These are phyloP conservation scores for Serinus canaria DNA, from an alignment of 2,113 vertebrate species.

Conservation along the genomic window DNA sequence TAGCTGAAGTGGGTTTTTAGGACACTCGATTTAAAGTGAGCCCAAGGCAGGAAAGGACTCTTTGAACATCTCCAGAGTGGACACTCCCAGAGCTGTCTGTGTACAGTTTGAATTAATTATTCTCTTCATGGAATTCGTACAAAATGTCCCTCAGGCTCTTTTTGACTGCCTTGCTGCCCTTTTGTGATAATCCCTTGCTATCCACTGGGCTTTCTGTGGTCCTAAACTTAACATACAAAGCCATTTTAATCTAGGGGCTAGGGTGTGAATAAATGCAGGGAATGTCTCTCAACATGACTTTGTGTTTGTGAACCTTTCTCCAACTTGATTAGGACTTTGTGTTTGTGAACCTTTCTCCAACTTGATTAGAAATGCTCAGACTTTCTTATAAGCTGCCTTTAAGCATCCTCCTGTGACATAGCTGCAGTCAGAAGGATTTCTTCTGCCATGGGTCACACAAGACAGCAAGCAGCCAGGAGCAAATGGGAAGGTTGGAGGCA, in stretches of 20 bases:
- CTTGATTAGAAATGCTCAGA: constrained; percentile 11
- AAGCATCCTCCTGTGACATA: background rate
- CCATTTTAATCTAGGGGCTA: constrained; percentile 61
- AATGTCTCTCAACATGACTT: constrained; percentile 53
- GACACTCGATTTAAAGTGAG: constrained; percentile 18
- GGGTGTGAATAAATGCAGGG: constrained; percentile 61
- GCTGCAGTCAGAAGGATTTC: background rate
- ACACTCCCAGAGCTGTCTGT: constrained; percentile 26
- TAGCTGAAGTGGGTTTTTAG: constrained; percentile 44
- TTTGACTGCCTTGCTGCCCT: constrained; percentile 48
- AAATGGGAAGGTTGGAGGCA: background rate
- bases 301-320: constrained; percentile 16
- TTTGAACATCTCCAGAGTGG: constrained; percentile 59
- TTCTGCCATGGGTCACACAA: accelerated
- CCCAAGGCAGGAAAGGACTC: constrained; percentile 41
- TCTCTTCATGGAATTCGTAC: constrained; percentile 38
- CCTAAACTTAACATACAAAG: constrained; percentile 63
- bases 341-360: constrained; percentile 5
- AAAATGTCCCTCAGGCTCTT: constrained; percentile 41
- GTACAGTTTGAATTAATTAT: constrained; percentile 49
- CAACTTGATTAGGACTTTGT: constrained; percentile 16
- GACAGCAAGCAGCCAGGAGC: background rate
- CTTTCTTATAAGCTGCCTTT: background rate
- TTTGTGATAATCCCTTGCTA: constrained; percentile 65
- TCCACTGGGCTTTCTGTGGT: constrained; percentile 42